phyloP scores from a whole-genome alignment of 92 coral and sea anemone genomes.

The Epizoanthus fatuus region DNA sequence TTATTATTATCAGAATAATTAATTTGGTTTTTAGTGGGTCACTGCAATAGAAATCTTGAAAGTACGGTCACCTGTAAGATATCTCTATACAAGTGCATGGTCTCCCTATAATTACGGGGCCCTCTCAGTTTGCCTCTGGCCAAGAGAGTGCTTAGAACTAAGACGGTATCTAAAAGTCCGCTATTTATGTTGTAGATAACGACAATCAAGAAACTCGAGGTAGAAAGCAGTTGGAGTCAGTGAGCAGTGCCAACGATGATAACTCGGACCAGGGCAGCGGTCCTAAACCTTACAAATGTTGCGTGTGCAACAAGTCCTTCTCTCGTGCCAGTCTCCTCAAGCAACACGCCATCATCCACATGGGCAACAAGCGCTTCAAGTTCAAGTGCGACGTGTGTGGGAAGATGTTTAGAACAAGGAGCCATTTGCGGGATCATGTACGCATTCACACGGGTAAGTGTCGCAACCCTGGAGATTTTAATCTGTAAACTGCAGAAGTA shows the following conservation, averaged over 20 bases:
- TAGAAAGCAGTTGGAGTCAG: not conserved
- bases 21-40: too few relatives aligned
- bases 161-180: not conserved
- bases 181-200: not conserved
- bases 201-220: not conserved
- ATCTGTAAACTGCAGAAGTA: not conserved
- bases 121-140: too few relatives aligned
- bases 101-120: too few relatives aligned
- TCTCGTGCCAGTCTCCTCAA: conserved; percentile 94
- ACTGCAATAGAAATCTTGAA: too few relatives aligned
- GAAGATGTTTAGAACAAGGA: conserved; percentile 97
- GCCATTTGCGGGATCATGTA: conserved; percentile 97
- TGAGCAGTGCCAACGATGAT: conserved; percentile 7
- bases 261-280: conserved; percentile 3
- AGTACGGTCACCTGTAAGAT: too few relatives aligned
- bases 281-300: conserved; percentile 76
- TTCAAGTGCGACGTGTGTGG: conserved; percentile 97
- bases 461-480: not conserved
- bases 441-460: conserved; percentile 96
- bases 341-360: conserved; percentile 98
- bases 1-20: too few relatives aligned
- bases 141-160: too few relatives aligned
- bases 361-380: conserved; percentile 97
- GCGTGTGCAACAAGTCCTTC: conserved; percentile 90
- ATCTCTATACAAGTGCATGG: too few relatives aligned